Conservation (phyloP, 2,113 vertebrate species). For the Elaphurus davidianus region DNA sequence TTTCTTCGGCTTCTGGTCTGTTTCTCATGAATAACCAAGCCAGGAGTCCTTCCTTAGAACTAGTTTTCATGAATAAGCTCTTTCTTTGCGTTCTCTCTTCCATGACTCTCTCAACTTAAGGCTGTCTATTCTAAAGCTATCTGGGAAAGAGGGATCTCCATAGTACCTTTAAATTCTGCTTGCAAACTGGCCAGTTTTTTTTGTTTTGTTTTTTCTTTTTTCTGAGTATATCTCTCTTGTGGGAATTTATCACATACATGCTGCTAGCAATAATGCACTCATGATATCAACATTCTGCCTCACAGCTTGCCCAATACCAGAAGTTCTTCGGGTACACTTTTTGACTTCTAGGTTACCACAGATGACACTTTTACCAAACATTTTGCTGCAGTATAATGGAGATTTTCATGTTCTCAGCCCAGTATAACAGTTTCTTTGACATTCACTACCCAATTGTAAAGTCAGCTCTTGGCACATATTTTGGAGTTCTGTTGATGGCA, state of each 20-base stretch:
- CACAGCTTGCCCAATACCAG: neutral
- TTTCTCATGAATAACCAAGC: neutral
- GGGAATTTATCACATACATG: neutral
- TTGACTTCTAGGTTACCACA: neutral
- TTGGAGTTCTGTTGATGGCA: neutral
- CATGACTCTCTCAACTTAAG: neutral
- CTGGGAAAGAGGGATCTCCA: neutral
- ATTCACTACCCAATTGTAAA: neutral
- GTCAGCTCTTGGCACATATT: neutral
- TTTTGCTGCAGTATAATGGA: neutral
- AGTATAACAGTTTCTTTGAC: neutral
- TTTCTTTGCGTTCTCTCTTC: neutral
- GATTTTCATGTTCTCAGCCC: neutral
- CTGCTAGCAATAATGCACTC: rapidly evolving
- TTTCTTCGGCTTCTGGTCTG: neutral
- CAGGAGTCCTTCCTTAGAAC: neutral
- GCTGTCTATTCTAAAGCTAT: neutral
- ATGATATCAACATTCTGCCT: neutral
- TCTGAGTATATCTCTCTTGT: neutral
- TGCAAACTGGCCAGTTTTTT: neutral
- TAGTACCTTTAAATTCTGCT: neutral
- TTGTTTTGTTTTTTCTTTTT: neutral
- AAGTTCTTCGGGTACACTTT: neutral
- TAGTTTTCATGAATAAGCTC: neutral
- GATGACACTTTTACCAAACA: neutral